Evolutionary conservation across 2,888 invertebrate species (phyloP), one percentile per base, ranked within the genome.

Genomic region (Mantis religiosa): DNA sequence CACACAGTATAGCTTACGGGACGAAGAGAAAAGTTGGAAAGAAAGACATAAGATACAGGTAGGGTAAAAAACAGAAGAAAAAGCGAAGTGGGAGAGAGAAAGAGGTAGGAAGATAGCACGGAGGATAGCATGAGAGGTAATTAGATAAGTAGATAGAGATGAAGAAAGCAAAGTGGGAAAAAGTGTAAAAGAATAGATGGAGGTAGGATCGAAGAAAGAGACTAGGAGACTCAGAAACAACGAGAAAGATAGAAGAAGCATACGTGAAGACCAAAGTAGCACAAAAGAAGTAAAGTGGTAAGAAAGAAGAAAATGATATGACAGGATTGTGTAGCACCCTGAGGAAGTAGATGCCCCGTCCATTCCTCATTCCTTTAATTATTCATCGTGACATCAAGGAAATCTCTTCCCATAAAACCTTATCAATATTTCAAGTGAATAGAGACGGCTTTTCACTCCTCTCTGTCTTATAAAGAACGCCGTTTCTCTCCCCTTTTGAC

Each of bases 351-450:
- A 25, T 14, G 54, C 54, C 20, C 20, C 54, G 54, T 84, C 89
- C 83, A 88, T 87, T 89, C 30, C 84, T 87, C 88, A 87, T 82
- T 88, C 20, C 83, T 89, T 89, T 88, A 88, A 89, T 88, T 89
- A 89, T 89, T 88, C 88, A 89, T 15, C 28, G 71, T 27, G 41
- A 89, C 89, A 89, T 89, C 87, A 89, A 87, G 85, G 83, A 20
- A 28, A 71, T 83, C 47, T 81, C 85, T 83, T 84, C 86, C 87
- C 82, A 82, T 83, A 87, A 87, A 84, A 84, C 84, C 87, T 89
- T 89, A 89, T 89, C 87, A 89, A 89, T 89, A 89, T 89, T 89
- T 87, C 89, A 89, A 87, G 20, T 83, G 82, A n/a, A 15, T 83
- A 28, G 87, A 87, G 87, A 83, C 87, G 41, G 8, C 27, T 27